Evolutionary conservation across 2,797 vertebrate species (phyloP).

Genomic region (Clarias laeviceps): DNA sequence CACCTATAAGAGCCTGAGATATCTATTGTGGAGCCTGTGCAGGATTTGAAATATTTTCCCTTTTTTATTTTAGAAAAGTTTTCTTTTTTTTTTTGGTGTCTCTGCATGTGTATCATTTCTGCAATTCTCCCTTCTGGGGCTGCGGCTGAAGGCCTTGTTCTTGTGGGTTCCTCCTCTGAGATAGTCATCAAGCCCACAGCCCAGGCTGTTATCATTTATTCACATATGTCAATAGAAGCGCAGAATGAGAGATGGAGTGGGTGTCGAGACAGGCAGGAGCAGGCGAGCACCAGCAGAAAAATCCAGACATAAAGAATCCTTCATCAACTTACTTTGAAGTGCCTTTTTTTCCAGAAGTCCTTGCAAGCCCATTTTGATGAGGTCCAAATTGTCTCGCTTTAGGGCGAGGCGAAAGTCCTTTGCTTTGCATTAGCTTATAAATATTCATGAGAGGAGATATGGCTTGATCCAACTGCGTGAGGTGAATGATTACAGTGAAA

Average conservation of each 20-base stretch:
- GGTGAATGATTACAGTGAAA: constrained; percentile 85
- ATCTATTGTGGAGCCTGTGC: neutral
- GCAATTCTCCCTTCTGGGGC: neutral
- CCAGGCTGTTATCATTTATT: constrained; percentile 88
- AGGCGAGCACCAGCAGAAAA: constrained; percentile 55
- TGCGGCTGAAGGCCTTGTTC: neutral
- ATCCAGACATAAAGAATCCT: constrained; percentile 95
- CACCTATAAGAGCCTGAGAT: neutral
- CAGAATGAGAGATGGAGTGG: constrained; percentile 51
- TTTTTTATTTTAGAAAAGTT: neutral
- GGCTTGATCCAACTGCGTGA: constrained; percentile 83
- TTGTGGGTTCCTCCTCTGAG: constrained; percentile 76
- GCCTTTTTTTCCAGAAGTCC: constrained; percentile 94
- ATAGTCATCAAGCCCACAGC: constrained; percentile 87
- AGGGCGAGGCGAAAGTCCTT: constrained; percentile 82
- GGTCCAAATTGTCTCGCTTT: constrained; percentile 96
- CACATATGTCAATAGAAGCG: constrained; percentile 85
- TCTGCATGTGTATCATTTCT: neutral
- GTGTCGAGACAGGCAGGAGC: constrained; percentile 61
- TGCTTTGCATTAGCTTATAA: constrained; percentile 90
- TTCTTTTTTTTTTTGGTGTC: neutral
- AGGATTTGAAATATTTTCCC: neutral
- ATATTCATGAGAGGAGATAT: constrained; percentile 88
- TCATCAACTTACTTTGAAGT: constrained; percentile 97
- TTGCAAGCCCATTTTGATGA: constrained; percentile 98